Evolutionary conservation across 30 jellyfish, hydroid and myxozoan genomes (phyloP).

Genomic region (Sanderia malayensis): DNA sequence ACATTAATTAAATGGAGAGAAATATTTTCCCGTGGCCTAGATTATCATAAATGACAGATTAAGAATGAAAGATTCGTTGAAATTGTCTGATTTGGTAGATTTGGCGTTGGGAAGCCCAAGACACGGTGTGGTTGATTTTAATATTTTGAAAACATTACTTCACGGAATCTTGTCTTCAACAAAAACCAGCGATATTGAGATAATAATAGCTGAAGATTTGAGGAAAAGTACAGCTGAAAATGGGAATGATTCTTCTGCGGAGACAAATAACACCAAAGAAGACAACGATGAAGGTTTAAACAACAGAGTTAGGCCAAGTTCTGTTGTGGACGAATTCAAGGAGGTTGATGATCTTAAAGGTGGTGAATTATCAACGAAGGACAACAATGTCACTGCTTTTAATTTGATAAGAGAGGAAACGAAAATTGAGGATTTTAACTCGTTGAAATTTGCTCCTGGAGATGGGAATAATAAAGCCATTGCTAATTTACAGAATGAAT

Average conservation of each 20-base stretch:
- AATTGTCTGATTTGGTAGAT: conserved; percentile 20
- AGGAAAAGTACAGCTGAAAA: background rate
- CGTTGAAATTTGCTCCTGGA: too few species aligned
- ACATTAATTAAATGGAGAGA: too few species aligned
- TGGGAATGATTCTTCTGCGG: background rate
- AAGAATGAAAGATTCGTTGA: conserved; percentile 10
- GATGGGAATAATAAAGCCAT: too few species aligned
- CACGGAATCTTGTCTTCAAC: conserved; percentile 42
- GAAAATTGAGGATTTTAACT: too few species aligned
- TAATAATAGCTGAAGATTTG: background rate
- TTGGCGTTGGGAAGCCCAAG: conserved; percentile 48
- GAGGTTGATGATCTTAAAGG: background rate
- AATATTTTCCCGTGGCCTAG: too few species aligned
- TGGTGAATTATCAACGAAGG: too few species aligned
- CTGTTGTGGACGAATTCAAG: background rate
- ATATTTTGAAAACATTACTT: conserved; percentile 53
- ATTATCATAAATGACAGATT: too few species aligned
- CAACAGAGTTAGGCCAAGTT: background rate
- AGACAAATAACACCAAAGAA: background rate
- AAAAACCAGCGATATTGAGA: conserved; percentile 13
- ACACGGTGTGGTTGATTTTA: conserved; percentile 60
- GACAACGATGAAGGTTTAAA: background rate
- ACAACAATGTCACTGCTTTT: too few species aligned
- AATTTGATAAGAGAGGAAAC: too few species aligned
- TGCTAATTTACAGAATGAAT: too few species aligned